Evolutionary conservation across 2,113 vertebrate species (phyloP).

Genomic region (Anseranas semipalmata): DNA sequence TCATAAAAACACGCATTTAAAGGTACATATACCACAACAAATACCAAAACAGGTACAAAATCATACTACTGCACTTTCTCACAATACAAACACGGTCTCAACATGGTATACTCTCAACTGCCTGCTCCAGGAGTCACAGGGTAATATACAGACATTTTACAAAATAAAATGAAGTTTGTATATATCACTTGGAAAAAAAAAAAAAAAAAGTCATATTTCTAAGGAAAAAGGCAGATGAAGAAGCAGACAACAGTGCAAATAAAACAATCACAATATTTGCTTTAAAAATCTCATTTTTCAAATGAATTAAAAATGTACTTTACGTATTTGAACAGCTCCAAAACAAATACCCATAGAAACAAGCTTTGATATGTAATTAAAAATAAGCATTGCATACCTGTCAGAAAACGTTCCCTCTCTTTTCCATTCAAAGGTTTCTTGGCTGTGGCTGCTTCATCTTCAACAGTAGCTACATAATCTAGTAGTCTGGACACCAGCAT

Average conservation of each 20-base stretch:
- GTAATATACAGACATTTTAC: background rate
- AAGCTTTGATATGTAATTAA: background rate
- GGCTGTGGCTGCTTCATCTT: constrained; percentile 91
- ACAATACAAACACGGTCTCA: background rate
- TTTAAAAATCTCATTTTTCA: background rate
- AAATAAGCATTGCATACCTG: constrained; percentile 78
- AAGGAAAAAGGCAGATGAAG: background rate
- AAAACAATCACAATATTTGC: background rate
- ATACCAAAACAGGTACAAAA: background rate
- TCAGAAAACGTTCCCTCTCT: constrained; percentile 89
- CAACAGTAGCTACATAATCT: constrained; percentile 95
- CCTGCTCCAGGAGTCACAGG: background rate
- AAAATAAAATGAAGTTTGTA: background rate
- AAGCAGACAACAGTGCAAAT: background rate
- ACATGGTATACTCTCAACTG: background rate
- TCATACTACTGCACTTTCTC: background rate
- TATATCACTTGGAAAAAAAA: background rate
- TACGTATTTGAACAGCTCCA: background rate
- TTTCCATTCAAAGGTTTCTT: constrained; percentile 95
- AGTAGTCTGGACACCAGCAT: constrained; percentile 96
- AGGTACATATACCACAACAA: background rate
- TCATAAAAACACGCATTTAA: background rate
- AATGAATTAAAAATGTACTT: background rate
- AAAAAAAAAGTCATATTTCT: background rate
- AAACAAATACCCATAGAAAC: background rate